Base-by-base conservation (phyloP, 2,797 vertebrate genomes). In the Eospalax fontanierii region DNA sequence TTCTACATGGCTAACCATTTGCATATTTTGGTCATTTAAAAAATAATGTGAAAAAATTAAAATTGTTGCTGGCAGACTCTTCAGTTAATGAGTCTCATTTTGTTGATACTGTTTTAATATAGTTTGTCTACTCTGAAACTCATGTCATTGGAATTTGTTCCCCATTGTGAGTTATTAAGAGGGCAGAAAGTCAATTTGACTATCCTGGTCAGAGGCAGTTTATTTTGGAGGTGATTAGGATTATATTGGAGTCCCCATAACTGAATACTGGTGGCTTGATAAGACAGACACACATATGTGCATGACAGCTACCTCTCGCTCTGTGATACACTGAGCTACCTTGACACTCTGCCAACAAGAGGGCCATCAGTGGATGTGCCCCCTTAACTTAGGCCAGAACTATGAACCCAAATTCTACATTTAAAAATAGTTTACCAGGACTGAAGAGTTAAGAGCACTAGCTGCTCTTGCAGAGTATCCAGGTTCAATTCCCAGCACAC, bases 1-100 rank as follows among this genome's bases (percentile, higher is more conserved):
- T 71, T 92, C 19, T 70, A 59, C 54, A 28, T 59, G 38, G 26
- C 30, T 71, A 78, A 84, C 71, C 54, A 86, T 57, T 82, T 94
- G 21, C n/a, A 63, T 93, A 68, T 46, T 81, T 78, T 4, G 38
- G 30, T 18, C 80, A 86, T 11, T 63, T 88, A 50, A 50, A 50
- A 50, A 50, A 50, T 50, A 95, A 85, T 66, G n/a, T 70, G 22
- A 1, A 78, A 87, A 75, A 30, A 83, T 88, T 85, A 33, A 21
- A 35, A 70, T 85, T 92, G 54, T 16, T 22, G 3, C 76, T 73
- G 38, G 16, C 1, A 66, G 68, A 61, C 40, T 87, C 88, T 79
- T 73, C 46, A 93, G 18, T 54, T 90, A 38, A 83, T n/a, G 15
- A 79, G 6, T 80, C 38, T n/a, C 21, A 54, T 54, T 54, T 54